Conservation (phyloP, 1,140 invertebrate genomes). For the Caenorhabditis inopinata region DNA sequence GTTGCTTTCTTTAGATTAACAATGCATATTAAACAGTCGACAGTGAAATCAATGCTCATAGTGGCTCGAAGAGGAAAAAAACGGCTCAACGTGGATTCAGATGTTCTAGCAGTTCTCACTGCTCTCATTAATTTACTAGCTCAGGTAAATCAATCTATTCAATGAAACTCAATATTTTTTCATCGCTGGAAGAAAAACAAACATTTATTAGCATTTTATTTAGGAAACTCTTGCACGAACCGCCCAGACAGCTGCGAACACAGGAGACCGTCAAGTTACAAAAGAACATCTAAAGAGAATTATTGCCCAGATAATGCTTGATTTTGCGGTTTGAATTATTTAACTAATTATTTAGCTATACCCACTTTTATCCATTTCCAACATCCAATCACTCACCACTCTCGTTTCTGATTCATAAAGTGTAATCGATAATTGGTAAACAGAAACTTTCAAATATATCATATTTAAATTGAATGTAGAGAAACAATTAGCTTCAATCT, state of each 20-base stretch:
- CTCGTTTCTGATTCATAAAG: too few species aligned
- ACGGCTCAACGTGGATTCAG: not conserved
- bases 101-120: not conserved
- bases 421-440: too few species aligned
- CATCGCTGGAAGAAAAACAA: too few species aligned
- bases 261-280: not conserved
- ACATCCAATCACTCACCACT: too few species aligned
- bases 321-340: not conserved
- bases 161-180: too few species aligned
- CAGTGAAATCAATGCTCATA: not conserved
- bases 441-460: too few species aligned
- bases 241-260: not conserved
- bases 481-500: too few species aligned
- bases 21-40: slow-evolving; percentile 19
- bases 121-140: slow-evolving; percentile 7
- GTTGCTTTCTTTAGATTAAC: not conserved
- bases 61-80: slow-evolving; percentile 1
- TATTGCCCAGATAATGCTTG: slow-evolving; percentile 6
- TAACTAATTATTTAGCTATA: too few species aligned
- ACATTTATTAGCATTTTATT: too few species aligned
- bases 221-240: not conserved
- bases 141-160: not conserved
- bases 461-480: too few species aligned
- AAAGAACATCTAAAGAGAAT: not conserved
- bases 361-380: too few species aligned